Conservation (phyloP, 2,797 vertebrate species). For the Xiphorhynchus erythropygius region DNA sequence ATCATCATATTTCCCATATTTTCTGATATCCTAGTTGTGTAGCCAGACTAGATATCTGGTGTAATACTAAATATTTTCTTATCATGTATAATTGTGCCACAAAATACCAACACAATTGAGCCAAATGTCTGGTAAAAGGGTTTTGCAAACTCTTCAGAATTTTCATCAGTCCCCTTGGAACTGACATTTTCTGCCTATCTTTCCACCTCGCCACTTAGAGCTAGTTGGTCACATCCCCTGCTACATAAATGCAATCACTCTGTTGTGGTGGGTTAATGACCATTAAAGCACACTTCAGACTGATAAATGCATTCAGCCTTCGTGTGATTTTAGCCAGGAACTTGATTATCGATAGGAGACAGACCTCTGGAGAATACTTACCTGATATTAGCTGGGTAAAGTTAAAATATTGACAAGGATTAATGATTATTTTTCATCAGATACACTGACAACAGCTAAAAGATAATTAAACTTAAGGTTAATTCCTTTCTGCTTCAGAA, state of each 20-base stretch:
- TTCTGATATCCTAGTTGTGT: slow-evolving; percentile 12
- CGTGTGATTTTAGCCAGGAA: not conserved
- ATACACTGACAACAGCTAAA: not conserved
- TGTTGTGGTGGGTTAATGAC: not conserved
- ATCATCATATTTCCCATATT: not conserved
- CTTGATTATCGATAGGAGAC: not conserved
- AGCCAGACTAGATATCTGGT: not conserved
- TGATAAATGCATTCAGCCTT: not conserved
- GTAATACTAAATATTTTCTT: slow-evolving; percentile 7
- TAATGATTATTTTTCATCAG: not conserved
- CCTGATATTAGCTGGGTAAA: not conserved
- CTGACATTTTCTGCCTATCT: not conserved
- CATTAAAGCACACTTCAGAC: not conserved
- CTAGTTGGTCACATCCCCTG: not conserved
- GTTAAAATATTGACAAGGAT: not conserved
- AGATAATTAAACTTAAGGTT: not conserved
- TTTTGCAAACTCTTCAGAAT: slow-evolving; percentile 30
- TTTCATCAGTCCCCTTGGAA: not conserved
- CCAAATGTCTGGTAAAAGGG: not conserved
- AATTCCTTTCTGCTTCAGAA: not conserved
- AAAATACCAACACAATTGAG: slow-evolving; percentile 21
- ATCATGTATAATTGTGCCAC: not conserved
- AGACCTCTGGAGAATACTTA: not conserved
- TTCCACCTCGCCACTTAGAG: not conserved
- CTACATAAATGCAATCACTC: not conserved